A percentile compares a stretch with the other conserved stretches of the same genome.
Evolutionary conservation across 2,888 invertebrate genomes (phyloP).

Genomic region (Salticus scenicus): DNA sequence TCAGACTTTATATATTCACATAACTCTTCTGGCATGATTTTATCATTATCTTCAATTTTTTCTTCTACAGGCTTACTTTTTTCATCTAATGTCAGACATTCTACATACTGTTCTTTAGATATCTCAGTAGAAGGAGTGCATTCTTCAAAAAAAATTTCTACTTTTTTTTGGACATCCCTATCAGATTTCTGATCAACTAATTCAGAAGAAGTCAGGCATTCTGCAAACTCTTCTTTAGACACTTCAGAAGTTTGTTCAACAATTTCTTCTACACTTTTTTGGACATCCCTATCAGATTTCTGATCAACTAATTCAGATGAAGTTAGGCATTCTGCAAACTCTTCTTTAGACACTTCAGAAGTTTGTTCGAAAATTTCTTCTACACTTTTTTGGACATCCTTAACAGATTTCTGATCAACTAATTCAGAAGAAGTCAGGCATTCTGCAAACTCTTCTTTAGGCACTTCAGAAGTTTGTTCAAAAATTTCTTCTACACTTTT

Average conservation of each 20-base stretch:
- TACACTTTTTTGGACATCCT: too few relatives aligned
- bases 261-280: too few relatives aligned
- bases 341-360: background rate
- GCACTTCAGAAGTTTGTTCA: too few relatives aligned
- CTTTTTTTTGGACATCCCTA: background rate
- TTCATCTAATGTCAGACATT: background rate
- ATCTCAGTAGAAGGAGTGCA: background rate
- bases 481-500: background rate
- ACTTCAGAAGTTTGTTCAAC: too few relatives aligned
- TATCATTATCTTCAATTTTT: background rate
- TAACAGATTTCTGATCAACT: too few relatives aligned
- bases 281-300: background rate
- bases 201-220: background rate
- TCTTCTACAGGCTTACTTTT: too few relatives aligned
- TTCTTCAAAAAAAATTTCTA: background rate
- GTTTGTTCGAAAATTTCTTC: too few relatives aligned
- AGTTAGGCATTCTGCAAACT: background rate
- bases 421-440: too few relatives aligned
- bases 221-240: background rate
- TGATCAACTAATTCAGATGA: background rate
- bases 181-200: background rate
- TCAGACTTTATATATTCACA: background rate
- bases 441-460: background rate
- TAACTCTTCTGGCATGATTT: background rate
- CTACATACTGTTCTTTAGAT: background rate